Base-by-base conservation (phyloP, 2,797 vertebrate species). In the Graptemys geographica region DNA sequence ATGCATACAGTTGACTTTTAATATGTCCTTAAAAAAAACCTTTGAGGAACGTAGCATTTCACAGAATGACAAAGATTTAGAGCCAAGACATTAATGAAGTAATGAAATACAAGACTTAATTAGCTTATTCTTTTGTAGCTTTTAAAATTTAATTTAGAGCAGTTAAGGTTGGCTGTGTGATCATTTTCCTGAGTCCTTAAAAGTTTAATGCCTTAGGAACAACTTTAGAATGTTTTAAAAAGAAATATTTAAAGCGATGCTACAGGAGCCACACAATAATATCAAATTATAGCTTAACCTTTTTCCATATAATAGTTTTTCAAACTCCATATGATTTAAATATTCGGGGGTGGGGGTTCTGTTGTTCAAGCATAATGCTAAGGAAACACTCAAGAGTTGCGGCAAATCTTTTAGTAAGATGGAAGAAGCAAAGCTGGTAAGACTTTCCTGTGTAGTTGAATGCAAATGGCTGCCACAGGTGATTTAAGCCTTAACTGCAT, bases 1-100 rank as follows among this genome's bases (percentile, higher is more conserved):
- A 78, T 92, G 90, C 94, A 41, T 72, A 87, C 83, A 86, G 88
- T 93, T 97, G 92, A 94, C 93, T 96, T 95, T 96, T 95, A 96
- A 82, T 79, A 90, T 89, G 89, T 90, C 57, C 55, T 94, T 76
- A 37, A 83, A 94, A 94, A 89, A 96, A 87, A 94, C 84, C 95
- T 94, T 94, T 91, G 91, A 83, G 91, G 90, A 92, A 91, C 41
- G 25, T 72, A 85, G 80, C 0, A 0, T 80, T 96, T 94, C 94
- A 84, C 89, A 94, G 89, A 94, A 93, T 85, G 84, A 74, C 94
- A 19, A 57, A 84, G 95, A 94, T 86, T 56, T 51, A 93, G n/a
- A 88, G 53, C 41, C 10, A 49, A 49, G 74, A 49, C 74, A 49
- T 78, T 47, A 28, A 49, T 49, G 41, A 49, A 49, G 44, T 49